Evolutionary conservation across 1,140 invertebrate species (phyloP).

Genomic region (Drosophila arawakana): DNA sequence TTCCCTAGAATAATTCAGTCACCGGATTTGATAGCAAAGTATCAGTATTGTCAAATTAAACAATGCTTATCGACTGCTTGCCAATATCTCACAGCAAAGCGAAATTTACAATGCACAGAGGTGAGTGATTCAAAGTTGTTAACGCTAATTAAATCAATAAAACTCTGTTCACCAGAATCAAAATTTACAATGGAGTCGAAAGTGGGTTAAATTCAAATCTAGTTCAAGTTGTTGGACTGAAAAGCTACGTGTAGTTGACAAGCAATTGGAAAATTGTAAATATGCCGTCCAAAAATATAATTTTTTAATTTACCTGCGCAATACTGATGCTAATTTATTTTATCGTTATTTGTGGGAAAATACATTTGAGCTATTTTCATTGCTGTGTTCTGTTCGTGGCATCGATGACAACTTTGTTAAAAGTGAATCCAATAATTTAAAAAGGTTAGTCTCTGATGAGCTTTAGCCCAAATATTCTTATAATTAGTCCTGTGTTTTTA

Average conservation of each 20-base stretch:
- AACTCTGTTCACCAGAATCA: neutral
- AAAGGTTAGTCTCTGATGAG: neutral
- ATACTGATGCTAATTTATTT: slow-evolving; percentile 18
- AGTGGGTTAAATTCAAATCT: neutral
- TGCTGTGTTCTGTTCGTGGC: slow-evolving; percentile 1
- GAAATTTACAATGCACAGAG: neutral
- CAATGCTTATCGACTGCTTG: neutral
- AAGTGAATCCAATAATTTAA: neutral
- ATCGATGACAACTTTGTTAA: neutral
- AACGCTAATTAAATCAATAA: neutral
- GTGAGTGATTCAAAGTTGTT: neutral
- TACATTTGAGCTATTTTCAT: neutral
- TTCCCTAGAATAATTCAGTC: slow-evolving; percentile 1
- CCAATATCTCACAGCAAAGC: neutral
- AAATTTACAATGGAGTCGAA: neutral
- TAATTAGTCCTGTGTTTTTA: neutral
- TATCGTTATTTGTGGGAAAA: slow-evolving; percentile 20
- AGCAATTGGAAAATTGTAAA: neutral
- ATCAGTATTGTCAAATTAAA: slow-evolving; percentile 3
- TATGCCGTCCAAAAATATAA: slow-evolving; percentile 4
- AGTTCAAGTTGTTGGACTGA: neutral
- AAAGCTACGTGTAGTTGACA: neutral
- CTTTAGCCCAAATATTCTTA: neutral
- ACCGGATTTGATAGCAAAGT: neutral
- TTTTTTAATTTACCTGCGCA: slow-evolving; percentile 1